A percentile compares a stretch with the other conserved stretches of the same genome.
Evolutionary conservation across 1,140 invertebrate genomes (phyloP).

Genomic region (Eueides isabella): DNA sequence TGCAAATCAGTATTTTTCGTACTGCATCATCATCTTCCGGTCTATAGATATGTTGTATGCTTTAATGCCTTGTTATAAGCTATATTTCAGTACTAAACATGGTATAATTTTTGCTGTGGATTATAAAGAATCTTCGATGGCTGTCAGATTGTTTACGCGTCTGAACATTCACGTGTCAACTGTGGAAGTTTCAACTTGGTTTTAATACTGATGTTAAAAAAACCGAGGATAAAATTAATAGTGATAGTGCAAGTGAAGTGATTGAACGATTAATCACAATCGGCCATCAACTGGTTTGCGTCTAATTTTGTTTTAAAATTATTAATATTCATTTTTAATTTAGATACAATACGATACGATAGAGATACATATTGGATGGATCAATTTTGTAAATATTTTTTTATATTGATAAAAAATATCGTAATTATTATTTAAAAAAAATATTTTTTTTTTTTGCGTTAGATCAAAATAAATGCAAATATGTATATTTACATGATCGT

Average conservation of each 20-base stretch:
- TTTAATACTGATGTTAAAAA: not conserved
- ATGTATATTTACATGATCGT: no score
- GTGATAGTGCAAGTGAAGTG: not conserved
- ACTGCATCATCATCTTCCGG: not conserved
- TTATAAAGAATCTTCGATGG: conserved; percentile 9
- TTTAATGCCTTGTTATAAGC: not conserved
- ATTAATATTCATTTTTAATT: not conserved
- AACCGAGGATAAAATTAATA: not conserved
- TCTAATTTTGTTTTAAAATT: not conserved
- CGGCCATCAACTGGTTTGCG: not conserved
- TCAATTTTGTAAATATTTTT: not conserved
- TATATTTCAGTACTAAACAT: not conserved
- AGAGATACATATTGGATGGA: not conserved
- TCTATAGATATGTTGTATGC: not conserved
- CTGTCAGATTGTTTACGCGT: conserved; percentile 28
- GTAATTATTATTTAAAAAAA: no score
- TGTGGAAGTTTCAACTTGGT: conserved; percentile 10
- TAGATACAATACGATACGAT: not conserved
- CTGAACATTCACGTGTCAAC: conserved; percentile 27
- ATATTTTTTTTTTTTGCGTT: not conserved
- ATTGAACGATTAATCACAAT: not conserved
- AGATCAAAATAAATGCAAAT: no score
- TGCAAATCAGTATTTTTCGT: not conserved
- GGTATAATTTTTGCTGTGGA: not conserved
- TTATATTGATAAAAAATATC: no score